A percentile compares a stretch with the other conserved stretches of the same genome.
Evolutionary conservation across 92 coral and sea anemone genomes (phyloP).

Genomic region (Hydrozoanthus gracilis): DNA sequence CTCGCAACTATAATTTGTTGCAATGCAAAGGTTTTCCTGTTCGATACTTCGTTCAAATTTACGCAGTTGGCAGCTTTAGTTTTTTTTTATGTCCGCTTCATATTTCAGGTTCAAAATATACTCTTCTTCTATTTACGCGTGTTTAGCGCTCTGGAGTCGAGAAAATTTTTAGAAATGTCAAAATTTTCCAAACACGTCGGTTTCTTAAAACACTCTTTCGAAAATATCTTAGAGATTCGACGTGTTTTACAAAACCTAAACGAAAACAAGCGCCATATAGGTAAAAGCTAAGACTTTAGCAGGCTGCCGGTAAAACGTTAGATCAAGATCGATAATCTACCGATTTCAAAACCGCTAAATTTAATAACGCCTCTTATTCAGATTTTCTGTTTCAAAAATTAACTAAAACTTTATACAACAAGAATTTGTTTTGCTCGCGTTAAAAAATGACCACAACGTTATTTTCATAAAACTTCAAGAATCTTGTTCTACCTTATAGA

Average conservation of each 20-base stretch:
- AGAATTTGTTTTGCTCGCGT: conserved; percentile 9
- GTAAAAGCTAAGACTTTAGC: not conserved
- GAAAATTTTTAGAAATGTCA: not conserved
- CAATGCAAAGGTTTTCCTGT: not conserved
- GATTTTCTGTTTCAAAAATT: conserved; percentile 38
- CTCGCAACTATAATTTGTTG: too few species aligned
- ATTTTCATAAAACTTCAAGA: not conserved
- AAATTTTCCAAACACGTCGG: not conserved
- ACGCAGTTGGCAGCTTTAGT: not conserved
- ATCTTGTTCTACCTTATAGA: conserved; percentile 4
- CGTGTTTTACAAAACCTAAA: not conserved
- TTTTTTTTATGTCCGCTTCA: not conserved
- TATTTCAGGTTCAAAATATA: conserved; percentile 23
- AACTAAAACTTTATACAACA: not conserved
- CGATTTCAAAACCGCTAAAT: conserved; percentile 47
- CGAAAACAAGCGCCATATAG: not conserved
- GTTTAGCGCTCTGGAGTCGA: conserved; percentile 4
- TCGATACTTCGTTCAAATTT: conserved; percentile 28
- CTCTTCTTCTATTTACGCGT: conserved; percentile 14
- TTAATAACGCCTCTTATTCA: conserved; percentile 47
- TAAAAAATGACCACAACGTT: not conserved
- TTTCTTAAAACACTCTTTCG: too few species aligned
- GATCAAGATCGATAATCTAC: conserved; percentile 43
- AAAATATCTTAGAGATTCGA: too few species aligned
- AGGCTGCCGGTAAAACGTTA: conserved; percentile 43